Base-by-base conservation (phyloP, 2,113 vertebrate genomes). In the Macquaria ambigua region DNA sequence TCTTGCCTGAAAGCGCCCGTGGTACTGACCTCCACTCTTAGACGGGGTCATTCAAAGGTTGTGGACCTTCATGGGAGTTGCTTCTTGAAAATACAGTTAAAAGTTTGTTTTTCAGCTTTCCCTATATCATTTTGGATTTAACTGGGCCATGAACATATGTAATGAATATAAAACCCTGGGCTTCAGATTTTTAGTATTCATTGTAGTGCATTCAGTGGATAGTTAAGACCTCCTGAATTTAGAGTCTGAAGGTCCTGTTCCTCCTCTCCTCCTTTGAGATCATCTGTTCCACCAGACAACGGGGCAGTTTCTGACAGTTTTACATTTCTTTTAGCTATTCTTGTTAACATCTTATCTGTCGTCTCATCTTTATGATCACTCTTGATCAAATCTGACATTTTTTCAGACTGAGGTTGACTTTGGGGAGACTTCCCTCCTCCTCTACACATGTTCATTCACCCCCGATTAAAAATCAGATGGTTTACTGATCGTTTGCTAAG, bases 11-110 rank as follows among this genome's bases (percentile, higher is more conserved):
- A 58, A 41, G 50, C 1, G 2, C 6, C 3, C 3, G 5, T 67
- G 50, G 55, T n/a, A 16, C 14, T 71, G 71, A 82, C 82, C 46
- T 66, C 58, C 3, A 56, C n/a, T 55, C 34, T 56, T 8, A 62
- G 34, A 79, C 1, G 2, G 10, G 56, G 53, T 37, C 73, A 71
- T 72, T 76, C 31, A 63, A 55, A 83, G 63, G 69, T 28, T 79
- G 61, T 20, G 25, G 62, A 28, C 21, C 6, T 50, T 64, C 21
- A 46, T 31, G 20, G 23, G 15, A 64, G 39, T 34, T 59, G 34
- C 63, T 71, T 82, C 28, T 80, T 16, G 11, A 50, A 68, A 79
- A 63, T 6, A 7, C 1, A 63, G 11, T 37, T 9, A 68, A 43
- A 59, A 5, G 34, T 68, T 37, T 66, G 23, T 58, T 85, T 64